Base-by-base conservation (phyloP, 2,888 invertebrate genomes). In the Cotesia congregata region DNA sequence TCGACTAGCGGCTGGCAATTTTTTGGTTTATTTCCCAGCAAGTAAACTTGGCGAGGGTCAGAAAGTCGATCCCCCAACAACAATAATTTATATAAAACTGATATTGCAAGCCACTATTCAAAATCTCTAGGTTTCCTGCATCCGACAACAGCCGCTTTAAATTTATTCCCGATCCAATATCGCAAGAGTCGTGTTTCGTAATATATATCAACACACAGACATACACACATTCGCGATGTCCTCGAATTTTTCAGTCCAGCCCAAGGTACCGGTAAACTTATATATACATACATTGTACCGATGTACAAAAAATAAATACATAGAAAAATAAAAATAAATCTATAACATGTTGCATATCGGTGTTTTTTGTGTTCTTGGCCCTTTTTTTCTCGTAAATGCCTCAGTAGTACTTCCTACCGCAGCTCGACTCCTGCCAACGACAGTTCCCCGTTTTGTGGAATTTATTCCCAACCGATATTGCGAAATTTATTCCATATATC, bases 381-480 rank as follows among this genome's bases (percentile, higher is more conserved):
- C 15, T 15, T 20, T 68, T 68, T 40, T 38, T 39, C 40, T 68
- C 1, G 67, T 68, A 68, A 68, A 40, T 40, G 67, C 30, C 65
- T 65, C 65, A 65, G 65, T 68, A 60, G 17, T 15, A 70, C 70
- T 70, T 70, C 70, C 70, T 70, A 38, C 75, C 76, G 67, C 77
- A 77, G 78, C 71, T 77, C 74, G 72, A 78, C 72, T 72, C 77
- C 69, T 78, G 79, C 72, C 72, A 68, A 67, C 73, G 38, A 65
- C 65, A 62, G 67, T 65, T 68, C 72, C 67, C 64, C 76, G 78
- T 78, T 64, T 67, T 72, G 74, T 67, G 60, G 79, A 82, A 80
- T 81, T 81, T 82, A 82, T 80, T 80, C 80, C 76, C 75, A 77
- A 74, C 77, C 80, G 78, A 80, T 82, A 80, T 78, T 79, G 72